Conservation (phyloP, 2,113 vertebrate species). For the Cryptomyrus ogoouensis region DNA sequence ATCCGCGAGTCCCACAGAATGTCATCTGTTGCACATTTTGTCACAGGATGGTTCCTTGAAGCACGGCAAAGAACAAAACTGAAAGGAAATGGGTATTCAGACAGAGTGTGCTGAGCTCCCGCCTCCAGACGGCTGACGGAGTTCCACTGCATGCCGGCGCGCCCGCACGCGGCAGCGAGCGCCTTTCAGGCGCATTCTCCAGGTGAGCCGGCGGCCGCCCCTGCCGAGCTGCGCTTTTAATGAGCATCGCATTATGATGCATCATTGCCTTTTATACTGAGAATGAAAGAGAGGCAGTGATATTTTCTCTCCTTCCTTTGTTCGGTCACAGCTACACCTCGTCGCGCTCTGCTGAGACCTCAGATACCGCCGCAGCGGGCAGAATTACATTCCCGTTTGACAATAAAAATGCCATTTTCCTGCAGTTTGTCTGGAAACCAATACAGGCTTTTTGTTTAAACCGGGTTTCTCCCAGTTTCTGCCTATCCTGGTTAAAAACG, state of each 20-base stretch:
- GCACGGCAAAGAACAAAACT: not conserved
- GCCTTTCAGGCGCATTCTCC: not conserved
- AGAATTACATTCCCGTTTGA: conserved; percentile 15
- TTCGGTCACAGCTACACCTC: not conserved
- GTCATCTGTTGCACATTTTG: not conserved
- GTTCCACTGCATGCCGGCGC: not conserved
- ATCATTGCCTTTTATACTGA: conserved; percentile 6
- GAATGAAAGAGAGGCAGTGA: conserved; percentile 5
- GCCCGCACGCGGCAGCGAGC: not conserved
- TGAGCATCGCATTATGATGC: not conserved
- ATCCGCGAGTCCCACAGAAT: not conserved
- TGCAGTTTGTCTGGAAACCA: not conserved
- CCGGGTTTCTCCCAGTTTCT: not conserved
- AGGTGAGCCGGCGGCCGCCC: not conserved
- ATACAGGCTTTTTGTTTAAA: not conserved
- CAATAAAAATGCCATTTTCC: not conserved
- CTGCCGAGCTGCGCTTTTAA: not conserved
- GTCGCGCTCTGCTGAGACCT: not conserved
- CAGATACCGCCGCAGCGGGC: not conserved
- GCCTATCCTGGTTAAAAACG: not conserved
- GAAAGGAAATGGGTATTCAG: not conserved
- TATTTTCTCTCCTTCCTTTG: not conserved
- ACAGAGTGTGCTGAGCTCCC: not conserved
- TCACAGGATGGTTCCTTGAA: not conserved
- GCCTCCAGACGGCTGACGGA: not conserved